A percentile compares a stretch with the other conserved stretches of the same genome.
Evolutionary conservation across 2,113 vertebrate genomes (phyloP).

Genomic region (Megaptera novaeangliae): DNA sequence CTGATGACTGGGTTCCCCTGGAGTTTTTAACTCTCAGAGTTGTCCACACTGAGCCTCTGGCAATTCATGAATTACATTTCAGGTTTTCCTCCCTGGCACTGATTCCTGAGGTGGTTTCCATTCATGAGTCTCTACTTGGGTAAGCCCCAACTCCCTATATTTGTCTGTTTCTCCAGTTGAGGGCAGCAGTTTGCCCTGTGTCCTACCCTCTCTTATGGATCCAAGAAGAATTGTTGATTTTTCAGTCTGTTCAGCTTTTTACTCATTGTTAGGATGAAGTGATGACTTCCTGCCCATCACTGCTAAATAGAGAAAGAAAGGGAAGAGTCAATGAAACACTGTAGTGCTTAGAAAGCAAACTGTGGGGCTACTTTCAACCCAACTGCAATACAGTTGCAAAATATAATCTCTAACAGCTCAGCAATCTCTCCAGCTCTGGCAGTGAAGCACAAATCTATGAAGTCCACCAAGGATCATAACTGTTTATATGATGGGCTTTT

Average conservation of each 20-base stretch:
- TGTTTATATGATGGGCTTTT: neutral
- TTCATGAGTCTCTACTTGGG: neutral
- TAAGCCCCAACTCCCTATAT: neutral
- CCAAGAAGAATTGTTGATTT: neutral
- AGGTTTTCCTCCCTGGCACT: neutral
- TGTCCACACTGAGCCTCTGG: neutral
- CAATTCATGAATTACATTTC: neutral
- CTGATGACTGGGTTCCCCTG: neutral
- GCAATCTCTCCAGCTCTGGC: neutral
- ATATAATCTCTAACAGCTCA: accelerated
- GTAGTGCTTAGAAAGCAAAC: neutral
- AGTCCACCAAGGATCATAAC: neutral
- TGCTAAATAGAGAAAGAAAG: neutral
- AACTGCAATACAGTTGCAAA: neutral
- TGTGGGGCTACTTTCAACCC: neutral
- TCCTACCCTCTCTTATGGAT: neutral
- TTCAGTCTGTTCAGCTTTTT: neutral
- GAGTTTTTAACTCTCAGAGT: neutral
- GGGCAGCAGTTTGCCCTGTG: neutral
- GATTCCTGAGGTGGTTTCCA: neutral
- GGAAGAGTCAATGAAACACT: neutral
- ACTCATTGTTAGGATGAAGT: neutral
- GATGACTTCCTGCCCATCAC: neutral
- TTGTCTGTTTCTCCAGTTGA: neutral
- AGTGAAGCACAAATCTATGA: neutral